phyloP scores from a whole-genome alignment of 1,140 invertebrate genomes.

The Sycophaga agraensis region DNA sequence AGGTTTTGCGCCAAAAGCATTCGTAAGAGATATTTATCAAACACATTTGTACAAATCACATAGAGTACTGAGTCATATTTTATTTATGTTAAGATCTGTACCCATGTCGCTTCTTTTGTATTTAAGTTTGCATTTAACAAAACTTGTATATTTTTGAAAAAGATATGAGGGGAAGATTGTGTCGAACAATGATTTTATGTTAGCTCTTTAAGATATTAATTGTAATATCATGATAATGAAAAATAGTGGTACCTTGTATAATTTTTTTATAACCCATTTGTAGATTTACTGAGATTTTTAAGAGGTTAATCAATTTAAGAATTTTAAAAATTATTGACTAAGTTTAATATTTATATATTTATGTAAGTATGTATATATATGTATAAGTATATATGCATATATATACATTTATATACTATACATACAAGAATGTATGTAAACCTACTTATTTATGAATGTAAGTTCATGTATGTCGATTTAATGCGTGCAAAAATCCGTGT shows the following conservation, averaged over 20 bases:
- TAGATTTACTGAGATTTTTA: slow-evolving; percentile 11
- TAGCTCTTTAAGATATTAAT: slow-evolving; percentile 7
- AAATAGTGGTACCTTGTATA: slow-evolving; percentile 20
- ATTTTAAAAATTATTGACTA: slow-evolving; percentile 19
- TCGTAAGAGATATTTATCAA: slow-evolving; percentile 17
- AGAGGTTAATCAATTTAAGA: slow-evolving; percentile 11
- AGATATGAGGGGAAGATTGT: slow-evolving; percentile 19
- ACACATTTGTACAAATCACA: slow-evolving; percentile 24
- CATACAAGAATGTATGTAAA: not conserved
- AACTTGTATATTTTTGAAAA: slow-evolving; percentile 24
- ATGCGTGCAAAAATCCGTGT: not conserved
- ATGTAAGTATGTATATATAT: not conserved
- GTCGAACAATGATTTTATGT: slow-evolving; percentile 15
- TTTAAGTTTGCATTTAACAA: slow-evolving; percentile 21
- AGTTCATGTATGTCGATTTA: not conserved
- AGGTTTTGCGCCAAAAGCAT: slow-evolving; percentile 17
- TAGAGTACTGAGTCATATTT: slow-evolving; percentile 20
- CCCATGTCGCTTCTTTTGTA: slow-evolving; percentile 20
- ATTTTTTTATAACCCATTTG: slow-evolving; percentile 23
- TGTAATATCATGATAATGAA: slow-evolving; percentile 8
- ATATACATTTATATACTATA: not conserved
- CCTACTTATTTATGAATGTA: not conserved
- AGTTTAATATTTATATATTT: slow-evolving; percentile 6
- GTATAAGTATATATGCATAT: not conserved
- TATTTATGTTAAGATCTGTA: slow-evolving; percentile 14